Evolutionary conservation across 2,888 invertebrate genomes (phyloP), one percentile per base, ranked within the genome.

Genomic region (Hydraecia micacea): DNA sequence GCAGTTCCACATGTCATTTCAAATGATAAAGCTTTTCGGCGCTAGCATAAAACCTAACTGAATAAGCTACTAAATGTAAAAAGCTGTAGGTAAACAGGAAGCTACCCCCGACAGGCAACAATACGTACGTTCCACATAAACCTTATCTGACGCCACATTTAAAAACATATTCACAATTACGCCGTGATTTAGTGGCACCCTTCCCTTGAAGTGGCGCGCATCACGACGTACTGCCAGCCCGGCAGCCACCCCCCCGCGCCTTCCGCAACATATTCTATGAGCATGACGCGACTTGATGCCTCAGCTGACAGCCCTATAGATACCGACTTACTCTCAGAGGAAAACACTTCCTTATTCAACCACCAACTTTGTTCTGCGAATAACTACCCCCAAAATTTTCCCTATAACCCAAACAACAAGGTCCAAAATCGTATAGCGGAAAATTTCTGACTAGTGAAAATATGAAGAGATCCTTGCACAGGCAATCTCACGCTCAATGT

Each of bases 401-500:
- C 85, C 85, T 91, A 90, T 46, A 0, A 8, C 1, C 0, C 0
- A 0, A 5, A 0, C 0, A 0, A 75, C 88, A 93, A 85, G 83
- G 89, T 71, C 74, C 21, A 89, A 75, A 85, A 76, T 94, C 32
- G 82, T 13, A 0, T 68, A 75, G 11, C 84, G 80, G 76, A 80
- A 83, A 83, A 75, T 77, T 79, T 81, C 72, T 79, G 79, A 83
- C 79, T 69, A 74, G 73, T 75, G 79, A 80, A 84, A 87, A 88
- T 88, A 86, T 85, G 77, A 75, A 84, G 73, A 82, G 79, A 80
- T 88, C 89, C 88, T 91, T 90, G 91, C 90, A 85, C 89, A 93
- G 92, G 93, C 95, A 95, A 95, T 95, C 95, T 95, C 93, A 95
- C 94, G 96, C 95, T 94, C 94, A 94, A 95, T 95, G 95, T 95